Base-by-base conservation (phyloP, 2,888 invertebrate genomes). In the Leucania comma region DNA sequence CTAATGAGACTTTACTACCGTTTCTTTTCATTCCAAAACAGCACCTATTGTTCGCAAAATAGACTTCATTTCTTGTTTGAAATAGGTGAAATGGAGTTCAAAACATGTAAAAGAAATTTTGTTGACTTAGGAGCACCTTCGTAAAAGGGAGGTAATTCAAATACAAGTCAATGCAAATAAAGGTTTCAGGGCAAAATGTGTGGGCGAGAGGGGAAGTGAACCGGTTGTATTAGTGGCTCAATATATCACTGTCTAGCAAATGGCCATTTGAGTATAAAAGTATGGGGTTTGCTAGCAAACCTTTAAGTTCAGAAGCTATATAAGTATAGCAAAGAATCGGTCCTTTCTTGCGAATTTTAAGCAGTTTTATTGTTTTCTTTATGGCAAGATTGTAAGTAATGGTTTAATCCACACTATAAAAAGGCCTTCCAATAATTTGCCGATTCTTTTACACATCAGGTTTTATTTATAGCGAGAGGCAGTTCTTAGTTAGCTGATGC, bases 81-180 rank as follows among this genome's bases (percentile, higher is more conserved):
- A 56, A 32, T 26, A 12, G 12, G 67, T 65, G 57, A 65, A 56
- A 38, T 32, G 26, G 57, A 67, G 57, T 59, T 60, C 53, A 68
- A 68, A 75, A 68, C 60, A 66, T 56, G 14, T 70, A 60, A 80
- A 69, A 78, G 60, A 72, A 68, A 65, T 58, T 65, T 56, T 81
- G 69, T 84, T 67, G 82, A 72, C 63, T 79, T 86, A 84, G 86
- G 84, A 75, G 56, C 61, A 73, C 86, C 80, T 75, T 74, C 22
- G 58, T 38, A 74, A 74, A 75, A 72, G 60, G 78, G 66, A 67
- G 72, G 69, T 82, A 72, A 81, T 74, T 75, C 66, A 78, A 76
- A 68, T 62, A 78, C 65, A 65, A 75, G 69, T 57, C 70, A 63
- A 65, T 74, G 74, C 69, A 86, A 81, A 81, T 81, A 81, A 63